Base-by-base conservation (phyloP, 2,888 invertebrate genomes). In the Cheilosia scutellata region DNA sequence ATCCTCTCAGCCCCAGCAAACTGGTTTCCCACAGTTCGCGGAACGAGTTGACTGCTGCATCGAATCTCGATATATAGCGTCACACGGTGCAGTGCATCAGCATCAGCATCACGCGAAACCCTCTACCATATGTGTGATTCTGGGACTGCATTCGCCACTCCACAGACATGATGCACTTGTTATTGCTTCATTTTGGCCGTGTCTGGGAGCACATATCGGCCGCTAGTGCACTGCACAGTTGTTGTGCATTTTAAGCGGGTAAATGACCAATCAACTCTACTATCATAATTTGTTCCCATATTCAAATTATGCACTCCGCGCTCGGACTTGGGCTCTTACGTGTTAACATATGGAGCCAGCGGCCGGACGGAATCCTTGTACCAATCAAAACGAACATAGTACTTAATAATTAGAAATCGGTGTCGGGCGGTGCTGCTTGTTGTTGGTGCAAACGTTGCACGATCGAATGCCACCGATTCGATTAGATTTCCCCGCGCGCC, bases 381-480 rank as follows among this genome's bases (percentile, higher is more conserved):
- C 75, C 82, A 82, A 86, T 86, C 86, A 76, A 68, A 58, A 57
- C 71, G 76, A 72, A 82, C 86, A 86, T 58, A 57, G 86, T 63
- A 63, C 76, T 86, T 82, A 86, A 86, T 86, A 86, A 86, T 86
- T 86, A 86, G 86, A 86, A 86, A 86, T 86, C 86, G 86, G 86
- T 42, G 58, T 66, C 55, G 51, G 70, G 68, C 33, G 53, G 60
- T 51, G 37, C 31, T 62, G 68, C 42, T 63, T 33, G 68, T 40
- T 65, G 70, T 42, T 42, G 42, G n/a, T 42, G 47, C 7, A 7
- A 6, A 16, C 0, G 7, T 20, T 47, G 16, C 72, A 82, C 86
- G 76, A 82, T 86, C 72, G 57, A 86, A 51, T 77, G 77, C 77
- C 77, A 77, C 71, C 66, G 62, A 72, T 82, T 66, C 68, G 66